phyloP scores from a whole-genome alignment of 2,888 invertebrate species.

The Drosophila koepferae region DNA sequence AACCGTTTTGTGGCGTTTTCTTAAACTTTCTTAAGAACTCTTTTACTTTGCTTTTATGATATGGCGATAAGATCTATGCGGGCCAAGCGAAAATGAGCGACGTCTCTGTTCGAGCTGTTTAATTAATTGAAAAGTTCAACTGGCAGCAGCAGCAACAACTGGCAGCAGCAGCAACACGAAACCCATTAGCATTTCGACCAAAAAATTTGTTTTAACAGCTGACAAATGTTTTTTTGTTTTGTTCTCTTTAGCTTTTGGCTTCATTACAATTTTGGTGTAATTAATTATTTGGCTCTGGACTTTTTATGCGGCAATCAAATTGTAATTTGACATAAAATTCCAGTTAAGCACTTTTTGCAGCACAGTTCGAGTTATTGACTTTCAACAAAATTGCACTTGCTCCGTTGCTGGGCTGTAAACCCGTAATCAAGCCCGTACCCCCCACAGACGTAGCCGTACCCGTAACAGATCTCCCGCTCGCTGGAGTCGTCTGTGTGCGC shows the following conservation, averaged over 20 bases:
- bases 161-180: conserved; percentile 28
- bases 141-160: conserved; percentile 34
- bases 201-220: conserved; percentile 72
- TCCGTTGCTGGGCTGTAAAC: not conserved
- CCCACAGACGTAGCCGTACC: conserved; percentile 7
- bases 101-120: conserved; percentile 50
- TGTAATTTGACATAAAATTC: conserved; percentile 55
- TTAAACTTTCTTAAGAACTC: conserved; percentile 70
- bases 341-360: conserved; percentile 25
- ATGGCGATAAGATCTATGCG: conserved; percentile 72
- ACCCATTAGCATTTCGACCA: conserved; percentile 67
- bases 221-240: conserved; percentile 60
- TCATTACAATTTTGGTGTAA: conserved; percentile 36
- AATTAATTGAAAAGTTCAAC: conserved; percentile 77
- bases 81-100: conserved; percentile 59
- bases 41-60: conserved; percentile 62
- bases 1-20: conserved; percentile 58
- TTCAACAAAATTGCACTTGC: conserved; percentile 50
- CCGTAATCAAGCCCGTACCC: not conserved
- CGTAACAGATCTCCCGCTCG: conserved; percentile 14
- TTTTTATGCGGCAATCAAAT: conserved; percentile 43
- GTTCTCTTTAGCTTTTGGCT: conserved; percentile 22
- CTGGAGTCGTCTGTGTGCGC: conserved; percentile 22
- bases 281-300: conserved; percentile 45
- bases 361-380: conserved; percentile 39